phyloP scores from a whole-genome alignment of 2,113 vertebrate genomes.

The Solenodon paradoxus region DNA sequence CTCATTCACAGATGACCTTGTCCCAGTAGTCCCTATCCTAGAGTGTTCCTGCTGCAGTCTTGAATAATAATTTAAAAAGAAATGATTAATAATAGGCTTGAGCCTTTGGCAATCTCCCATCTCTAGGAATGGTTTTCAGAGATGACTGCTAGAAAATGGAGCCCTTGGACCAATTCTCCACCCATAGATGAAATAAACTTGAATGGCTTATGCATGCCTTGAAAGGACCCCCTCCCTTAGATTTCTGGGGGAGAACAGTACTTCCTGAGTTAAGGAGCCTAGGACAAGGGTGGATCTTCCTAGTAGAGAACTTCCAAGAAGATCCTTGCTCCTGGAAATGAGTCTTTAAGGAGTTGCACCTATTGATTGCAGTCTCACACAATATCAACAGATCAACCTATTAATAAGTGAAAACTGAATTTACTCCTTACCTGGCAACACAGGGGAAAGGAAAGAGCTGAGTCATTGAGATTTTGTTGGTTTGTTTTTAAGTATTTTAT shows the following conservation, averaged over 20 bases:
- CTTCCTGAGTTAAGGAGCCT: background rate
- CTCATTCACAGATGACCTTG: constrained; percentile 19
- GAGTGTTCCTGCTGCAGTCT: background rate
- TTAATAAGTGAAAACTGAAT: background rate
- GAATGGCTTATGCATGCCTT: constrained; percentile 66
- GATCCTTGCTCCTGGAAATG: background rate
- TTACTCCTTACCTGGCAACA: background rate
- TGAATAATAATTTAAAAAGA: background rate
- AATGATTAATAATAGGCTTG: background rate
- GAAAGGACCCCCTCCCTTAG: constrained; percentile 82
- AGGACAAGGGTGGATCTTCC: background rate
- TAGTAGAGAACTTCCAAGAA: background rate
- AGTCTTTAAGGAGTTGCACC: background rate
- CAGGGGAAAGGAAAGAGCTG: background rate
- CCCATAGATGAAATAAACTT: background rate
- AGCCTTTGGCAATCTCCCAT: background rate
- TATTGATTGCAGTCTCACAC: background rate
- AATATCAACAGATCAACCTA: background rate
- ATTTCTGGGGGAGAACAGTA: background rate
- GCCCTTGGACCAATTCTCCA: constrained; percentile 68
- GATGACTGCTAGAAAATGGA: constrained; percentile 70
- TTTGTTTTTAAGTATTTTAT: too few relatives aligned
- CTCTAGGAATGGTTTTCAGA: background rate
- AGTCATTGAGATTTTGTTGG: background rate
- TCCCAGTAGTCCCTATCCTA: background rate